A percentile compares a stretch with the other conserved stretches of the same genome.
Conservation (phyloP, 2,888 invertebrate species). For the Ormyrus rosae region DNA sequence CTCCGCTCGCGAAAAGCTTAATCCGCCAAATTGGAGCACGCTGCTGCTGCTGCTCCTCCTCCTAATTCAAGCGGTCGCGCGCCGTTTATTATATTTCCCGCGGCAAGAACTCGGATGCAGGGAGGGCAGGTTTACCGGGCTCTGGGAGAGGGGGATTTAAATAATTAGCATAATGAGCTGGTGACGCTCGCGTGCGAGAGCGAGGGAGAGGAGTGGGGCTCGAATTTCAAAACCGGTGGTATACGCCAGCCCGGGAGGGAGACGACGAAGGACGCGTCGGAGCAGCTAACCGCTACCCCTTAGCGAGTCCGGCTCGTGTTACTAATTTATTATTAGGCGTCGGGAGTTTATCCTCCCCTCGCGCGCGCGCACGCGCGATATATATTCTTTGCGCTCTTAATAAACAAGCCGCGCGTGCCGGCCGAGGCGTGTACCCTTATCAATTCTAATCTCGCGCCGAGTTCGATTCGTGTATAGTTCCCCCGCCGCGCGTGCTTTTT, state of each 20-base stretch:
- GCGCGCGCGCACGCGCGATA: too few relatives aligned
- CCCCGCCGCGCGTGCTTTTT: conserved; percentile 34
- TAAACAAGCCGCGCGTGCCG: conserved; percentile 48
- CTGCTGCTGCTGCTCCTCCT: conserved; percentile 4
- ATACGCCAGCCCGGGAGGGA: conserved; percentile 46
- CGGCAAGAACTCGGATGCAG: too few relatives aligned
- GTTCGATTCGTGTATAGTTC: conserved; percentile 42
- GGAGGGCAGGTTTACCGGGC: background rate
- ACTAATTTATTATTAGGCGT: conserved; percentile 74
- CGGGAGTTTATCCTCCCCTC: conserved; percentile 64
- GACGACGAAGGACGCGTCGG: conserved; percentile 49
- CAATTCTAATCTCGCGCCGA: conserved; percentile 56
- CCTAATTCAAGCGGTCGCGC: conserved; percentile 21
- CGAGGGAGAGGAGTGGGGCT: conserved; percentile 56
- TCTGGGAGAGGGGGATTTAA: conserved; percentile 64
- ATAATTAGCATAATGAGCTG: conserved; percentile 73
- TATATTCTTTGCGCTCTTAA: conserved; percentile 23
- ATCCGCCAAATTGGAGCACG: conserved; percentile 30
- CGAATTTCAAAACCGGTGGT: conserved; percentile 69
- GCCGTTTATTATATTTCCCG: conserved; percentile 31
- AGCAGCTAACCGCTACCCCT: conserved; percentile 64
- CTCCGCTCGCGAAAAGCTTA: conserved; percentile 17
- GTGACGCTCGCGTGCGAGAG: conserved; percentile 62
- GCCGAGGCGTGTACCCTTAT: conserved; percentile 44
- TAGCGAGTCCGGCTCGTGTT: conserved; percentile 69